phyloP scores from a whole-genome alignment of 2,113 vertebrate species.

The Plectropomus leopardus region DNA sequence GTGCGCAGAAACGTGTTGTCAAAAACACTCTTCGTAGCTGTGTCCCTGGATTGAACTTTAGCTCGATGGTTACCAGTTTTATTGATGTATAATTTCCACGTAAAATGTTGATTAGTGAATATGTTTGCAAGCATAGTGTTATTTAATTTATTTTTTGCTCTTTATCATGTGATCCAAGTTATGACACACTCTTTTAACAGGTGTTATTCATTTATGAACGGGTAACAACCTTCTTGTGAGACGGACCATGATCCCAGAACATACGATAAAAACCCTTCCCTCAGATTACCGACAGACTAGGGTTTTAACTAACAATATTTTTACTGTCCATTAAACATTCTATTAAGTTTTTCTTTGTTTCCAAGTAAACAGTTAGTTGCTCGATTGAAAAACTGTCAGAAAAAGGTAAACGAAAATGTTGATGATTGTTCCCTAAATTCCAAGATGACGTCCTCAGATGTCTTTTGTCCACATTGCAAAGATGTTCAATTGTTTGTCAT shows the following conservation, averaged over 20 bases:
- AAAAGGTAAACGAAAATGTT: no score
- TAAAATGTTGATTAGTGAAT: not conserved
- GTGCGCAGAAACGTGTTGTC: not conserved
- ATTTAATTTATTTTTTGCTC: not conserved
- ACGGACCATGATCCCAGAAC: not conserved
- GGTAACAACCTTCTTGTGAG: not conserved
- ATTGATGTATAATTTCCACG: not conserved
- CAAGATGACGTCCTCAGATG: no score
- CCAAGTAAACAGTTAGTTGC: no score
- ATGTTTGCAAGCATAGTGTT: not conserved
- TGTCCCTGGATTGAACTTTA: not conserved
- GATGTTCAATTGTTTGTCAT: no score
- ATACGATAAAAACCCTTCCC: not conserved
- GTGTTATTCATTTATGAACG: not conserved
- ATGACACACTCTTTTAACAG: not conserved
- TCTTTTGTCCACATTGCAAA: no score
- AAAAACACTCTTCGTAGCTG: not conserved
- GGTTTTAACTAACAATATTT: no score
- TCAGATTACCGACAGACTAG: not conserved
- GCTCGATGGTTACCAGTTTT: conserved; percentile 1
- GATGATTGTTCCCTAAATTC: no score
- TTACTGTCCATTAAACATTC: no score
- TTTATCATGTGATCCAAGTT: not conserved
- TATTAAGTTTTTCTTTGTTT: no score
- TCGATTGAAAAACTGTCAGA: no score